Evolutionary conservation across 2,797 vertebrate genomes (phyloP).

Genomic region (Prunella strophiata): DNA sequence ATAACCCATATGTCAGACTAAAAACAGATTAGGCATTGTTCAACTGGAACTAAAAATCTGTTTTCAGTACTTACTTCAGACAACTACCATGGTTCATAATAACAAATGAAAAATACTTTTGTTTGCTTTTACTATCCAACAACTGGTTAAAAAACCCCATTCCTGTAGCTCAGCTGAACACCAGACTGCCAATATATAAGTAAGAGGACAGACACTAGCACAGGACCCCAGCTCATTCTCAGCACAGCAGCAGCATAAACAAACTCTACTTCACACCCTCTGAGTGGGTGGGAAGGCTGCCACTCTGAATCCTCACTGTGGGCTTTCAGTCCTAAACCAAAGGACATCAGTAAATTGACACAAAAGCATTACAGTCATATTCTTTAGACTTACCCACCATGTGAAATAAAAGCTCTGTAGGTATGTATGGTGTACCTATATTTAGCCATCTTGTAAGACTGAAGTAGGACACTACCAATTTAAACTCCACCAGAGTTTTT

Average conservation of each 20-base stretch:
- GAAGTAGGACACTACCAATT: not conserved
- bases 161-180: conserved; percentile 1
- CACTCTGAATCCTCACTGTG: not conserved
- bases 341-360: not conserved
- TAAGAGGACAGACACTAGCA: not conserved
- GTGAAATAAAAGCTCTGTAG: not conserved
- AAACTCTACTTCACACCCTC: not conserved
- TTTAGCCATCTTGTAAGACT: conserved; percentile 8
- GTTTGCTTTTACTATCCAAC: not conserved
- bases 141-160: rapidly evolving
- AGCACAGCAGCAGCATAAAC: not conserved
- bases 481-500: conserved; percentile 20
- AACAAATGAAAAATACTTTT: conserved; percentile 10
- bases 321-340: not conserved
- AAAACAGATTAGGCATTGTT: not conserved
- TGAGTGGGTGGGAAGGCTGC: not conserved
- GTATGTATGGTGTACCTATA: not conserved
- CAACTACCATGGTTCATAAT: not conserved
- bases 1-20: not conserved
- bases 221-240: not conserved
- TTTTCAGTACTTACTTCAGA: not conserved
- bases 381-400: not conserved
- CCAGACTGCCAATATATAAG: not conserved
- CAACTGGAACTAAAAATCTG: not conserved
- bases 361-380: not conserved